These are phyloP conservation scores for Hirudinaria manillensis DNA, from an alignment of 2,888 invertebrate genomes.

Conservation along the genomic window DNA sequence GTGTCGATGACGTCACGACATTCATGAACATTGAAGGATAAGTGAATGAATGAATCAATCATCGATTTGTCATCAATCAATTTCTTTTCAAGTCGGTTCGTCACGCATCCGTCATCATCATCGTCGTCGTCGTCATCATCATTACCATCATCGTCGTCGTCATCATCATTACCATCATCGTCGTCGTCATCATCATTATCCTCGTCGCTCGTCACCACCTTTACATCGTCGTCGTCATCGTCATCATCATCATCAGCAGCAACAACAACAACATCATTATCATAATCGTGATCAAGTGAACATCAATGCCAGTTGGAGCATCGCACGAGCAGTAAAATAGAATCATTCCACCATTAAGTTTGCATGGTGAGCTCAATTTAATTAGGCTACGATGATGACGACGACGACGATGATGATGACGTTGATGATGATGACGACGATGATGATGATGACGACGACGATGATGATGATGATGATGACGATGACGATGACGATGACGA, in stretches of 20 bases:
- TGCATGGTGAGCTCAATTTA: too few relatives aligned
- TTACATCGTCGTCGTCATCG: conserved; percentile 28
- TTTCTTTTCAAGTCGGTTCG: too few relatives aligned
- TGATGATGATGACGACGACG: conserved; percentile 21
- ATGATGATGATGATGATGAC: conserved; percentile 26
- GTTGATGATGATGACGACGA: conserved; percentile 22
- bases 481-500: conserved; percentile 21
- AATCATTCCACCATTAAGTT: too few relatives aligned
- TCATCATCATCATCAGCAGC: conserved; percentile 14
- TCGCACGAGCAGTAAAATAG: too few relatives aligned
- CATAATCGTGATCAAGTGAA: conserved; percentile 13
- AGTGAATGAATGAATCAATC: too few relatives aligned
- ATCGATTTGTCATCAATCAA: too few relatives aligned
- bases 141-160: conserved; percentile 19
- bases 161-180: conserved; percentile 12
- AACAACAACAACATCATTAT: conserved; percentile 22
- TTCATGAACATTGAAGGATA: too few relatives aligned
- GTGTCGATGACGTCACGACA: too few relatives aligned
- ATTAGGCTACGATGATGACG: conserved; percentile 24
- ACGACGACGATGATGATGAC: conserved; percentile 19
- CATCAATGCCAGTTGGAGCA: not conserved
- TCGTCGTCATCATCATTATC: conserved; percentile 28
- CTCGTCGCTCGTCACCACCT: conserved; percentile 18
- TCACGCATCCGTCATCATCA: conserved; percentile 18
- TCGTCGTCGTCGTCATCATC: conserved; percentile 28